Base-by-base conservation (phyloP, 2,888 invertebrate genomes). In the Platerodrilus igneus region DNA sequence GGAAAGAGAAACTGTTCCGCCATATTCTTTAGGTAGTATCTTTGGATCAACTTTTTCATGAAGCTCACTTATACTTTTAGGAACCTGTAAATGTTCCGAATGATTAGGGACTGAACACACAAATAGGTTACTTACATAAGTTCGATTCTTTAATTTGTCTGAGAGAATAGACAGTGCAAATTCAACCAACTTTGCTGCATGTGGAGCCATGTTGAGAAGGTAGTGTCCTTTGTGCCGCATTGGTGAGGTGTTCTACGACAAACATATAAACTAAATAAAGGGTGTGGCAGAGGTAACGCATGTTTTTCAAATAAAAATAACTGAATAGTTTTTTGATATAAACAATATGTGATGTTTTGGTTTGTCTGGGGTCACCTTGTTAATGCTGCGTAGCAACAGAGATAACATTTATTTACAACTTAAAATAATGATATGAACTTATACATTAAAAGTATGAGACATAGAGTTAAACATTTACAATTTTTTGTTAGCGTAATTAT, bases 151-250 rank as follows among this genome's bases (percentile, higher is more conserved):
- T 4, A 92, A 72, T 67, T 93, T 93, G 27, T 89, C 88, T 54
- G 83, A 89, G 8, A 93, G 75, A 50, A 91, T 72, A 3, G 85
- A 82, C 28, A 88, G 79, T 4, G 81, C 84, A 59, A 91, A 83
- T 63, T 91, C 89, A 55, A 90, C 83, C 53, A 91, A 75, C 60
- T 86, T 83, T 7, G 82, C 79, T 8, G 89, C 87, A 57, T 81
- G 85, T 28, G 80, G 75, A 1, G 90, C 89, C 44, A 92, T 83
- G 63, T 90, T 89, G 41, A 92, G 74, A 58, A 91, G 86, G 62
- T 92, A 89, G 1, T 90, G 86, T 52, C 84, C 78, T 65, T 92
- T 92, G 68, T 91, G 91, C 13, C 92, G 74, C 85, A 92, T 88
- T 2, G 93, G 93, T 10, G 90, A 85, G 2, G 90, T 86, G 63